Evolutionary conservation across 1,140 invertebrate genomes (phyloP).

Genomic region (Trichomalopsis sarcophagae): DNA sequence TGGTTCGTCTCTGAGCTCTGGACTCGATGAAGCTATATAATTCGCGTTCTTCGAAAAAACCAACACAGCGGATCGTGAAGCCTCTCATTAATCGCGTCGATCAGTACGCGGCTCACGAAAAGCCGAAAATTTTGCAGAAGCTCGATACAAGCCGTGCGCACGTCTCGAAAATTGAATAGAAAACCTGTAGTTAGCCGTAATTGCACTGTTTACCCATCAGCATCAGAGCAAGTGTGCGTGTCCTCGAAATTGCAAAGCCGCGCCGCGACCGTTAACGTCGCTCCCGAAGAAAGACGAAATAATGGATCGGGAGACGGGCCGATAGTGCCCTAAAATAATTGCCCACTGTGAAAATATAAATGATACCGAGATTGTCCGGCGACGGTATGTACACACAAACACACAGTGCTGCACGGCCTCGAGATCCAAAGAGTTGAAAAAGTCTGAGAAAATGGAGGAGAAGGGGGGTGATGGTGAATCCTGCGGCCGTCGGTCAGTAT

Average conservation of each 20-base stretch:
- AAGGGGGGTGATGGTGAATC: not conserved
- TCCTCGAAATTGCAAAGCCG: conserved; percentile 8
- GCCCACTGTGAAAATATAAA: conserved; percentile 63
- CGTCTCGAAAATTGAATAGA: conserved; percentile 27
- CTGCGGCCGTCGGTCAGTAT: conserved; percentile 15
- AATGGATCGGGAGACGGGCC: conserved; percentile 11
- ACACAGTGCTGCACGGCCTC: not conserved
- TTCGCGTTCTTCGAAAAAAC: conserved; percentile 3
- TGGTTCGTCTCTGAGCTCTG: not conserved
- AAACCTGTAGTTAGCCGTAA: conserved; percentile 1
- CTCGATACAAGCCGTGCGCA: not conserved
- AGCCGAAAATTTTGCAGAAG: not conserved
- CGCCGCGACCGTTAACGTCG: not conserved
- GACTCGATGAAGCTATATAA: conserved; percentile 5
- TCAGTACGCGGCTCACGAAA: not conserved
- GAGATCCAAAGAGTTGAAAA: not conserved
- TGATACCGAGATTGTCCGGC: conserved; percentile 62
- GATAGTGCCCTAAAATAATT: conserved; percentile 63
- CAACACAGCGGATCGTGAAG: not conserved
- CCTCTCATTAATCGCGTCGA: not conserved
- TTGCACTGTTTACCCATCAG: conserved; percentile 12
- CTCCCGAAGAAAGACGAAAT: not conserved
- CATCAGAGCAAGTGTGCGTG: not conserved
- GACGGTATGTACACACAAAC: conserved; percentile 10
- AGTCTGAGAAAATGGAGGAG: not conserved